phyloP scores from a whole-genome alignment of 2,797 vertebrate species.

The Hydrolagus colliei region DNA sequence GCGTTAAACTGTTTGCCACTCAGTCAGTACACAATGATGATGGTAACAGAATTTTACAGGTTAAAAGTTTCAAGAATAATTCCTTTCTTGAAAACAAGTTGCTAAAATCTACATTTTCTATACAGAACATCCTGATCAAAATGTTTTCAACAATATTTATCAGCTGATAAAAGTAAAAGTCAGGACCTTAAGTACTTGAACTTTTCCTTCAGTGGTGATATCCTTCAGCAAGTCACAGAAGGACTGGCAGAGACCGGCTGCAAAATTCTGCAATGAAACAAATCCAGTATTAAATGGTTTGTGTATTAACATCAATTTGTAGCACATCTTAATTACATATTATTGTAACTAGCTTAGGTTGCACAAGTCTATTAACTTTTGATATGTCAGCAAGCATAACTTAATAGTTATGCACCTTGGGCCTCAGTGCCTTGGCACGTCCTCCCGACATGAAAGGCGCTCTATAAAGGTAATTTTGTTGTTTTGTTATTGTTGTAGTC shows the following conservation, averaged over 20 bases:
- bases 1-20: too few species aligned
- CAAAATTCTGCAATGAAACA: slow-evolving; percentile 65
- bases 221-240: slow-evolving; percentile 77
- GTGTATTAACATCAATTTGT: not conserved
- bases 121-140: not conserved
- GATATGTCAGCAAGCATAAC: not conserved
- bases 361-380: not conserved
- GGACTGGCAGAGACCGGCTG: slow-evolving; percentile 67
- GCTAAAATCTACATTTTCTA: not conserved
- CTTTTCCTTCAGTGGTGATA: slow-evolving; percentile 81
- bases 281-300: slow-evolving; percentile 25
- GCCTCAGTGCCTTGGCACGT: too few species aligned
- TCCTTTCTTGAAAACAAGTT: not conserved
- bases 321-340: not conserved
- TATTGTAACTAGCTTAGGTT: not conserved
- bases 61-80: too few species aligned
- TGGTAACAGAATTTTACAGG: too few species aligned
- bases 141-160: not conserved
- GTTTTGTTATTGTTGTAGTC: not conserved
- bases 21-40: too few species aligned
- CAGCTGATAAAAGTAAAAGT: not conserved
- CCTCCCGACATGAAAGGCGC: too few species aligned
- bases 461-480: too few species aligned
- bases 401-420: too few species aligned
- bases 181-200: slow-evolving; percentile 83